phyloP scores from a whole-genome alignment of 2,888 invertebrate species.

The Pterostichus niger region DNA sequence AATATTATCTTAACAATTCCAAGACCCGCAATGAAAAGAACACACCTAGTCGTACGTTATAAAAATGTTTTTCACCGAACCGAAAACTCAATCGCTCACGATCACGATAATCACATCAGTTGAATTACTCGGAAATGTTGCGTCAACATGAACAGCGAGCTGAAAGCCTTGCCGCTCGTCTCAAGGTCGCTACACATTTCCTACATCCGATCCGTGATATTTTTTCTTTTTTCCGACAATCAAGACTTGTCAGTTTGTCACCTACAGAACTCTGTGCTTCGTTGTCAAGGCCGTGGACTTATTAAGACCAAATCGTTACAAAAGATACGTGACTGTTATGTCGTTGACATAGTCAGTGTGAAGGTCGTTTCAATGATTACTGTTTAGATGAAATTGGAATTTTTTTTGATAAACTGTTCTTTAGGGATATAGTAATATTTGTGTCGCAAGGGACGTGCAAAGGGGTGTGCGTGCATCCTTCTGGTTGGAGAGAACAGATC shows the following conservation, averaged over 20 bases:
- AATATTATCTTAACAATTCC: too few relatives aligned
- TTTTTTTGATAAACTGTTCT: too few relatives aligned
- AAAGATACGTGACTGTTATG: not conserved
- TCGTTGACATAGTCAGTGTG: not conserved
- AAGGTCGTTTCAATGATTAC: not conserved
- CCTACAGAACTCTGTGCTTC: not conserved
- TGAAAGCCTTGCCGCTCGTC: not conserved
- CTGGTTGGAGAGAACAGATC: too few relatives aligned
- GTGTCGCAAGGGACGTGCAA: too few relatives aligned
- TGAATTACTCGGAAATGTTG: slow-evolving; percentile 5
- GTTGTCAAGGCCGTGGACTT: not conserved
- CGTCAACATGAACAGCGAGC: not conserved
- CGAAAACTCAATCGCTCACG: not conserved
- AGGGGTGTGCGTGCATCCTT: too few relatives aligned
- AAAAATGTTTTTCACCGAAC: not conserved
- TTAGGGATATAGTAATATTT: too few relatives aligned
- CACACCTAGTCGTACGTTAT: too few relatives aligned
- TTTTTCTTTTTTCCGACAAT: slow-evolving; percentile 12
- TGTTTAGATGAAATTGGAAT: not conserved
- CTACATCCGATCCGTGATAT: slow-evolving; percentile 8
- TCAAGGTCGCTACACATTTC: slow-evolving; percentile 10
- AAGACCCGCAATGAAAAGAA: too few relatives aligned
- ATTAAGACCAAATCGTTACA: not conserved
- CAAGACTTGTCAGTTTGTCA: slow-evolving; percentile 10
- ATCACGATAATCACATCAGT: not conserved